A percentile compares a stretch with the other conserved stretches of the same genome.
Evolutionary conservation across 2,113 vertebrate genomes (phyloP).

Genomic region (Epinephelus cyanopodus): DNA sequence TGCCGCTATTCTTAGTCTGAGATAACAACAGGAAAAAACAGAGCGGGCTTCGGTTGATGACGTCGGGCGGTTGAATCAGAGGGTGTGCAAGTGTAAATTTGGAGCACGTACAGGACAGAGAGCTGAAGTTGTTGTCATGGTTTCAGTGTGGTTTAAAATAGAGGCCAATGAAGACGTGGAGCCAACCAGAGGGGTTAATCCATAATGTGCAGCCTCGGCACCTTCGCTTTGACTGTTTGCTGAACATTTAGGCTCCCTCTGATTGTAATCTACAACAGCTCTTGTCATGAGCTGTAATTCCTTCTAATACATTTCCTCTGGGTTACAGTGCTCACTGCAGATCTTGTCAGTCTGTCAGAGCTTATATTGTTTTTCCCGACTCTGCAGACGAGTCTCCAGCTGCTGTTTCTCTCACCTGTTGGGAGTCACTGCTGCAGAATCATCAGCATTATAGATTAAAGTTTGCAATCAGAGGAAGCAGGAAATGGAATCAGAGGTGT

Average conservation of each 20-base stretch:
- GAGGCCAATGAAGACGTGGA: neutral
- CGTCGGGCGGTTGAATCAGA: neutral
- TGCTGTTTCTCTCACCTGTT: conserved; percentile 24
- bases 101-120: neutral
- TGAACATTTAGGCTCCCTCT: too few relatives aligned
- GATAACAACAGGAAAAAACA: neutral
- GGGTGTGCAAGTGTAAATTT: neutral
- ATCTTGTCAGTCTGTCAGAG: conserved; percentile 9
- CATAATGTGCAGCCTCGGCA: too few relatives aligned
- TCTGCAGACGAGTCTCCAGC: conserved; percentile 10
- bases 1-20: neutral
- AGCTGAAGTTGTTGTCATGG: conserved; percentile 32
- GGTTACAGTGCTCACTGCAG: neutral
- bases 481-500: neutral
- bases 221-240: neutral
- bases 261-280: neutral
- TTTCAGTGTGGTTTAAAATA: conserved; percentile 32
- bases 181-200: neutral
- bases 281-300: neutral
- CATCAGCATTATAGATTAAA: neutral
- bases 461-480: neutral
- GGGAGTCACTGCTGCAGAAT: neutral
- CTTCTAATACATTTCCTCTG: neutral
- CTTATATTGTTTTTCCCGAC: neutral
- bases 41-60: neutral